These are phyloP conservation scores for Pherbina coryleti DNA, from an alignment of 2,888 invertebrate genomes.

Conservation along the genomic window DNA sequence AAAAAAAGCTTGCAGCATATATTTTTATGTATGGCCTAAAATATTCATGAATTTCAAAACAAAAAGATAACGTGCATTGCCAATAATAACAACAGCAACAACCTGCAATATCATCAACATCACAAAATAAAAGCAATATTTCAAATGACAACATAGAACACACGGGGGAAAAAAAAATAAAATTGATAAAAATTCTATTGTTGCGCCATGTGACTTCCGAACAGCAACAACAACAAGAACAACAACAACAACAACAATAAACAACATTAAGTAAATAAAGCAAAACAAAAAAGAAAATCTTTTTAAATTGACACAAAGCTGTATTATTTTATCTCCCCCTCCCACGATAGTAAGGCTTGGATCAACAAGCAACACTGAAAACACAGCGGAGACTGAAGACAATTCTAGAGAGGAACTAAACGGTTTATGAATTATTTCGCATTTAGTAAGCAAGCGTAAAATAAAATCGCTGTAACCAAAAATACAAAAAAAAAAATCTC, in stretches of 20 bases:
- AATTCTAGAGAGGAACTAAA: too few species aligned
- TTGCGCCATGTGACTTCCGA: neutral
- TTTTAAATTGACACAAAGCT: neutral
- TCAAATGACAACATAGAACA: neutral
- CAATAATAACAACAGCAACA: neutral
- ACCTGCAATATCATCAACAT: neutral
- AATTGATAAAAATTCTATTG: neutral
- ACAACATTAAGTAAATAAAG: neutral
- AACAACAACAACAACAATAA: neutral
- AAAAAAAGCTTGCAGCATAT: neutral
- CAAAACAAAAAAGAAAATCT: neutral
- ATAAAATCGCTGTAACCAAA: neutral
- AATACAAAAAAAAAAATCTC: neutral
- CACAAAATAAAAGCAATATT: neutral
- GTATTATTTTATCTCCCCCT: neutral
- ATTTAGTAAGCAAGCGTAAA: neutral
- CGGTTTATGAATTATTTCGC: too few species aligned
- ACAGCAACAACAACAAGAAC: slow-evolving; percentile 1
- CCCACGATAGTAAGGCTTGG: neutral
- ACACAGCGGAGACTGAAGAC: too few species aligned
- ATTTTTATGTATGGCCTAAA: neutral
- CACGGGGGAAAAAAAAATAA: neutral
- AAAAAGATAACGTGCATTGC: neutral
- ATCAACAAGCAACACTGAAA: neutral
- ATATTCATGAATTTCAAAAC: neutral